Evolutionary conservation across 2,888 invertebrate genomes (phyloP).

Genomic region (Pandemis heparana): DNA sequence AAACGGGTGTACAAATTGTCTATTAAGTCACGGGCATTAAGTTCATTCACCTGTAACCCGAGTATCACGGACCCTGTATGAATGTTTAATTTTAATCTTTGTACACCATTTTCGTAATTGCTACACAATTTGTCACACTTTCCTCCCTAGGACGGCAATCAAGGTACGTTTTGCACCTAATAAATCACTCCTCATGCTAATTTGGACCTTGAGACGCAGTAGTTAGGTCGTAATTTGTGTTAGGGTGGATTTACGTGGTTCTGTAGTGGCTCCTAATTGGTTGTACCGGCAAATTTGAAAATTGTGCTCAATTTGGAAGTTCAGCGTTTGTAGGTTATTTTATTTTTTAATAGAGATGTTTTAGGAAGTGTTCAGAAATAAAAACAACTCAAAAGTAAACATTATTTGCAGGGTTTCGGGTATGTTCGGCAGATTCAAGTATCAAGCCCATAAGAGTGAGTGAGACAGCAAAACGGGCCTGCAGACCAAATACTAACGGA

Average conservation of each 20-base stretch:
- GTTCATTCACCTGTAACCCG: conserved; percentile 18
- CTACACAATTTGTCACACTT: conserved; percentile 52
- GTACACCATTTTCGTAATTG: conserved; percentile 57
- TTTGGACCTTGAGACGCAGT: not conserved
- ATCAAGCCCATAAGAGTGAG: no score
- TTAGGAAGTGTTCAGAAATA: no score
- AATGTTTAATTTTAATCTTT: conserved; percentile 55
- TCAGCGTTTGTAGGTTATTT: conserved; percentile 2
- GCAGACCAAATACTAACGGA: no score
- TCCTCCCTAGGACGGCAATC: conserved; percentile 43
- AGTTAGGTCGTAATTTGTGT: not conserved
- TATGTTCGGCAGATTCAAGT: no score
- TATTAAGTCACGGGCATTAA: conserved; percentile 14
- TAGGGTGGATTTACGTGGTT: not conserved
- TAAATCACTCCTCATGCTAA: conserved; percentile 11
- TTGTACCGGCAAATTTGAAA: conserved; percentile 13
- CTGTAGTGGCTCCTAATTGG: conserved; percentile 17
- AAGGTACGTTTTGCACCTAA: conserved; percentile 40
- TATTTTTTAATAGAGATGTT: not conserved
- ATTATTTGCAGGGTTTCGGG: no score
- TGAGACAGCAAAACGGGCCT: no score
- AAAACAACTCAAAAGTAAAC: no score
- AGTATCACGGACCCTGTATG: conserved; percentile 40
- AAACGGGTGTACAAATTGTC: conserved; percentile 22
- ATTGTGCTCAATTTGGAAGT: conserved; percentile 13